phyloP scores from a whole-genome alignment of 1,140 invertebrate species.

The Drosophila fuyamai region DNA sequence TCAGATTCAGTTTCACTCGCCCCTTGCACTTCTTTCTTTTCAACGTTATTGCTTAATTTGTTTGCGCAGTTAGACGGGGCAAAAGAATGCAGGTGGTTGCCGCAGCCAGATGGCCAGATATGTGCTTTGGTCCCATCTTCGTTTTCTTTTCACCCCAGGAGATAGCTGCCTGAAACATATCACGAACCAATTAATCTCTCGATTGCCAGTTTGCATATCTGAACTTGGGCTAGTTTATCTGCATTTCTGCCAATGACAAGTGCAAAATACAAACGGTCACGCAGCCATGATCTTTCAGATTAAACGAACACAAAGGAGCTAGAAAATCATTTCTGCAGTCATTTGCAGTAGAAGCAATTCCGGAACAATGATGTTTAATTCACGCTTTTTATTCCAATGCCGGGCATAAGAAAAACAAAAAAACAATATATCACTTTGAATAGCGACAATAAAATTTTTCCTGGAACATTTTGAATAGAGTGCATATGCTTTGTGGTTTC shows the following conservation, averaged over 20 bases:
- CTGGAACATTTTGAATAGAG: not conserved
- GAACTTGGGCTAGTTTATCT: not conserved
- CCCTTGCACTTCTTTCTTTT: constrained; percentile 14
- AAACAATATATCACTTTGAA: too few species aligned
- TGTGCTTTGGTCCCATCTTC: not conserved
- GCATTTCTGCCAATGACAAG: not conserved
- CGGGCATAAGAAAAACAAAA: too few species aligned
- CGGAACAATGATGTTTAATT: not conserved
- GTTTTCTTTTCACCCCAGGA: not conserved
- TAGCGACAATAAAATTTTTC: too few species aligned
- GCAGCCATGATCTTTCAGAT: not conserved
- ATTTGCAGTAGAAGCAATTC: not conserved
- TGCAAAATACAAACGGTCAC: not conserved
- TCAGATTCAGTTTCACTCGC: constrained; percentile 2
- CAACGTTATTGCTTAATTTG: constrained; percentile 2
- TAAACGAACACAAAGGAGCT: not conserved
- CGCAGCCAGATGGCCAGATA: constrained; percentile 5
- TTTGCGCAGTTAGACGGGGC: not conserved
- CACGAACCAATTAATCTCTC: not conserved
- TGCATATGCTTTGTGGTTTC: not conserved
- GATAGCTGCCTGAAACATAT: not conserved
- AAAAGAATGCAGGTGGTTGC: constrained; percentile 19
- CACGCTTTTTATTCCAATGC: too few species aligned
- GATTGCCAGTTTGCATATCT: constrained; percentile 22
- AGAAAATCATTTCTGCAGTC: not conserved